phyloP scores from a whole-genome alignment of 2,797 vertebrate genomes.

The Varecia variegata region DNA sequence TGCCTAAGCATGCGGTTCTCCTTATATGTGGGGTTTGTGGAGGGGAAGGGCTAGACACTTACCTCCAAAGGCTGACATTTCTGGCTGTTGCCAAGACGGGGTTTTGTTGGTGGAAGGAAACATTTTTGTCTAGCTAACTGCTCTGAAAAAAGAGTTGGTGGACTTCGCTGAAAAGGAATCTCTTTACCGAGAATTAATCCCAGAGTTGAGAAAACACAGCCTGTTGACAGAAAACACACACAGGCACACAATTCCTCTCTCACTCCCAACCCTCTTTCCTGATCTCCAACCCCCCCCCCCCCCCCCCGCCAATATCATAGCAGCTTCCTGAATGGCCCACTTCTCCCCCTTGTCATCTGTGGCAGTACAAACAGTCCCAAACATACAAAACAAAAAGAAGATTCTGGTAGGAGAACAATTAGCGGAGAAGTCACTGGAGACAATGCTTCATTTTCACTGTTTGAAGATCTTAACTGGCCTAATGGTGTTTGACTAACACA shows the following conservation, averaged over 20 bases:
- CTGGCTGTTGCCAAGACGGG: slow-evolving; percentile 1
- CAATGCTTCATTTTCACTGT: slow-evolving; percentile 78
- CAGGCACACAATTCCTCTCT: background rate
- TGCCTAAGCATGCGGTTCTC: background rate
- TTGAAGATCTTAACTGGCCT: slow-evolving; percentile 83
- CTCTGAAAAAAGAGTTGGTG: slow-evolving; percentile 26
- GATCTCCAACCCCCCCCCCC: slow-evolving; percentile 26
- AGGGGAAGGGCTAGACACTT: background rate
- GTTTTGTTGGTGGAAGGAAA: slow-evolving; percentile 31
- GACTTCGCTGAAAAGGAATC: background rate
- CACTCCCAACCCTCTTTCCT: background rate
- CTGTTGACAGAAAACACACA: slow-evolving; percentile 74
- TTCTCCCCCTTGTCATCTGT: background rate
- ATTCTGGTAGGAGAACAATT: slow-evolving; percentile 69
- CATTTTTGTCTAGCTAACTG: slow-evolving; percentile 24
- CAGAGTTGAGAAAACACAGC: slow-evolving; percentile 69
- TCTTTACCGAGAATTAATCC: slow-evolving; percentile 59
- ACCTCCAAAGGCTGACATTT: background rate
- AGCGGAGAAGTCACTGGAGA: slow-evolving; percentile 71
- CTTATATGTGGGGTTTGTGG: background rate
- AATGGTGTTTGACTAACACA: slow-evolving; percentile 84
- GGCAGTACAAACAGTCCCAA: slow-evolving; percentile 42
- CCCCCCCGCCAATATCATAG: slow-evolving; percentile 42
- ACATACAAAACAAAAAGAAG: slow-evolving; percentile 9
- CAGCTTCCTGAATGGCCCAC: slow-evolving; percentile 16